These are phyloP conservation scores for Alces alces DNA, from an alignment of 2,113 vertebrate species.

Conservation along the genomic window DNA sequence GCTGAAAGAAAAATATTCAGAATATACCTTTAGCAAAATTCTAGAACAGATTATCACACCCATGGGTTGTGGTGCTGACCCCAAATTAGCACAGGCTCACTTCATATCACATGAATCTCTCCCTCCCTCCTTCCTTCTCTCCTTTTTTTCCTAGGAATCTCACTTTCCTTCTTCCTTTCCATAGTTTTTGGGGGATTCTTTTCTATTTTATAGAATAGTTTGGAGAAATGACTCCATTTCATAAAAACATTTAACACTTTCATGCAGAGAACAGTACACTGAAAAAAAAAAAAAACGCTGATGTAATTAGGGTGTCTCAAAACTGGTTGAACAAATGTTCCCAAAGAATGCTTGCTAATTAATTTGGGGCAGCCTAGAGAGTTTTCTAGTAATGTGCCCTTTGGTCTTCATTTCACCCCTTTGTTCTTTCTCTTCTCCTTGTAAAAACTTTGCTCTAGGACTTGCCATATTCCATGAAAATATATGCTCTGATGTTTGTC, in stretches of 20 bases:
- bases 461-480: not conserved
- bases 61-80: not conserved
- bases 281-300: not conserved
- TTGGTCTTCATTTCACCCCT: not conserved
- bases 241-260: not conserved
- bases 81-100: not conserved
- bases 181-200: not conserved
- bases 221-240: not conserved
- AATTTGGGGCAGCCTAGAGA: not conserved
- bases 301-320: conserved; percentile 32
- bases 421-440: conserved; percentile 15
- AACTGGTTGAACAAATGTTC: conserved; percentile 34
- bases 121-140: not conserved
- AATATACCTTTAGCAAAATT: not conserved
- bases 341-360: conserved; percentile 22
- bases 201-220: not conserved
- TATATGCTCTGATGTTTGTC: not conserved
- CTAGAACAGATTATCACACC: not conserved
- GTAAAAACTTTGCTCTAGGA: not conserved
- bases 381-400: not conserved
- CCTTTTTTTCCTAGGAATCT: not conserved
- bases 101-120: not conserved
- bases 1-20: not conserved
- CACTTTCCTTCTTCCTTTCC: not conserved
- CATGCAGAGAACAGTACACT: not conserved